Evolutionary conservation across 1,140 invertebrate genomes (phyloP).

Genomic region (Paralvinella palmiformis): DNA sequence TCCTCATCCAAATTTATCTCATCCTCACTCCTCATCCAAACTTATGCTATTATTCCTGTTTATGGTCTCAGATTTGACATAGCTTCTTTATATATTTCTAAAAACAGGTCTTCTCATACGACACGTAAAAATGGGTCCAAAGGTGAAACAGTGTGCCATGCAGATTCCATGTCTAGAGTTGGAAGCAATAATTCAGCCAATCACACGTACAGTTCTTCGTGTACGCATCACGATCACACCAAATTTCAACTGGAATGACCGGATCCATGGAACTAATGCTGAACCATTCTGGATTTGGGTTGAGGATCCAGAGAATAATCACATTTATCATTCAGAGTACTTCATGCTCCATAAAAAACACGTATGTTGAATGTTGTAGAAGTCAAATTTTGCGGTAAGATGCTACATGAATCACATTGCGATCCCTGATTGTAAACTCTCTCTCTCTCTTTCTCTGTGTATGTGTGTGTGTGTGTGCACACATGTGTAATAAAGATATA

Average conservation of each 20-base stretch:
- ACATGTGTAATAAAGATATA: no score
- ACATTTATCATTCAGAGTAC: conserved; percentile 94
- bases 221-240: conserved; percentile 77
- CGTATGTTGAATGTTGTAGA: conserved; percentile 52
- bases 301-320: conserved; percentile 87
- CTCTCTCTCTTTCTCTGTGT: no score
- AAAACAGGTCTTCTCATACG: conserved; percentile 69
- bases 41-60: not conserved
- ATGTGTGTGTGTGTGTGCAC: no score
- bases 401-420: no score
- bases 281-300: conserved; percentile 98
- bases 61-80: no score
- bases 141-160: conserved; percentile 76
- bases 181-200: conserved; percentile 83
- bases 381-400: no score
- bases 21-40: no score
- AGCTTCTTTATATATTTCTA: no score
- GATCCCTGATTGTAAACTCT: no score
- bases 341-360: conserved; percentile 83
- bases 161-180: conserved; percentile 80
- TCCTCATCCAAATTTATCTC: no score
- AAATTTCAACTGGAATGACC: conserved; percentile 63
- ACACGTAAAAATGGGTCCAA: conserved; percentile 67
- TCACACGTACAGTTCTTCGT: conserved; percentile 82
- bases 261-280: conserved; percentile 71